phyloP scores from a whole-genome alignment of 35 echinoderm and acorn worm species.

The Apostichopus parvimensis region DNA sequence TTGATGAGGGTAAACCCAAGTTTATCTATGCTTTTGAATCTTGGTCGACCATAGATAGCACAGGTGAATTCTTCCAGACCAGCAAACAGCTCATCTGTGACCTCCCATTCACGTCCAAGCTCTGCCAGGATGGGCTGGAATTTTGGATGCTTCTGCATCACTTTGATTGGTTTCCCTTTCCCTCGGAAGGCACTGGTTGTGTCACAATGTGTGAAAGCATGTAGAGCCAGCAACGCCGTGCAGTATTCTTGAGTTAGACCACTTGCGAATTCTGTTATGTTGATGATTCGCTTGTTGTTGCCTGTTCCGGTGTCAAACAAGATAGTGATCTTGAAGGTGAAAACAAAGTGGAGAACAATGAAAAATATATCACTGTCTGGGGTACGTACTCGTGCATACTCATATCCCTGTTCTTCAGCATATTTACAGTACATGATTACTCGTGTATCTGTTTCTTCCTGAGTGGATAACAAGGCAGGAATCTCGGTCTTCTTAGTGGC shows the following conservation, averaged over 20 bases:
- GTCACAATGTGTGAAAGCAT: conserved; percentile 37
- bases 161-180: conserved; percentile 4
- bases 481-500: conserved; percentile 24
- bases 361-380: conserved; percentile 41
- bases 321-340: not conserved
- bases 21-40: not conserved
- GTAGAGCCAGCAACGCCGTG: conserved; percentile 4
- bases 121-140: not conserved
- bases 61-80: conserved; percentile 39
- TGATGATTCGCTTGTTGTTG: conserved; percentile 20
- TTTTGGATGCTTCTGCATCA: not conserved
- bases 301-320: conserved; percentile 24
- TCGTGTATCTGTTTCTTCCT: conserved; percentile 64
- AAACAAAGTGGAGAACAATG: conserved; percentile 3
- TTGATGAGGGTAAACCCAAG: not conserved
- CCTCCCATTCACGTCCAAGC: too few relatives aligned
- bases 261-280: not conserved
- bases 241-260: conserved; percentile 3
- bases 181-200: conserved; percentile 11
- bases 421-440: conserved; percentile 56
- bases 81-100: not conserved
- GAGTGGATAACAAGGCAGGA: conserved; percentile 14
- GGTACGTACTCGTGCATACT: conserved; percentile 6
- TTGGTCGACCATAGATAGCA: conserved; percentile 33
- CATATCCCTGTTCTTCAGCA: conserved; percentile 45